Percentiles rank a stretch among this genome's conserved stretches.
Conservation (phyloP, 2,888 invertebrate genomes). For the Mycogona germanica region DNA sequence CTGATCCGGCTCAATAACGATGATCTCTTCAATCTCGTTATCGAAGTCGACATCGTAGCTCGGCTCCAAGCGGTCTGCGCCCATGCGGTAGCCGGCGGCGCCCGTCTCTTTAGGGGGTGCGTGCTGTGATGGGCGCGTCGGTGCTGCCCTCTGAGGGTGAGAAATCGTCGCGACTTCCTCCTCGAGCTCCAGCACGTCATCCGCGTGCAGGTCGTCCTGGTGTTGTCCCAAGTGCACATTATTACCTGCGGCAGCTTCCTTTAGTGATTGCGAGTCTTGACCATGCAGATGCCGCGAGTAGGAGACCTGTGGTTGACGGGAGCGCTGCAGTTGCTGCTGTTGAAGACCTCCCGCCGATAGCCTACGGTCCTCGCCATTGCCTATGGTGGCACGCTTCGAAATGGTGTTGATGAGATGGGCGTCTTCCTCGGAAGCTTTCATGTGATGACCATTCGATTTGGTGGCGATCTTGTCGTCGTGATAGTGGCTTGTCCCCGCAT, state of each 20-base stretch:
- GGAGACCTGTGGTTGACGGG: conserved; percentile 2
- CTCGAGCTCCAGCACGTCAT: conserved; percentile 1
- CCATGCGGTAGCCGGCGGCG: neutral
- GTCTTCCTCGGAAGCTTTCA: neutral
- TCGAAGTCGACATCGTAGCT: neutral
- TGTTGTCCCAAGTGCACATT: neutral
- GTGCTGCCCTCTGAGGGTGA: neutral
- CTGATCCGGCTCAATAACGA: conserved; percentile 8
- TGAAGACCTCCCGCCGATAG: conserved; percentile 5
- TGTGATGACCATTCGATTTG: neutral
- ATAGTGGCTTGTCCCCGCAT: too few species aligned
- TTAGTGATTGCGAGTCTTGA: conserved; percentile 1
- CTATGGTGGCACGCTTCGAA: neutral
- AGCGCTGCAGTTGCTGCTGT: neutral
- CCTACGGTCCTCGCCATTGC: neutral
- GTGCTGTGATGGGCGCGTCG: neutral
- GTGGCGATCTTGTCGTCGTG: neutral
- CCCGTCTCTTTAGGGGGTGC: neutral
- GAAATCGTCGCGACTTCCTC: neutral
- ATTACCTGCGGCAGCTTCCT: conserved; percentile 11
- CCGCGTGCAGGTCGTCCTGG: neutral
- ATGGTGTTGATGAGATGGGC: conserved; percentile 1
- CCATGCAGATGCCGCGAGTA: conserved; percentile 15
- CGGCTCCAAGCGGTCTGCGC: too few species aligned
- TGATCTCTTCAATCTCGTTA: conserved; percentile 13